Base-by-base conservation (phyloP, 2,113 vertebrate genomes). In the Sisor rabdophorus region DNA sequence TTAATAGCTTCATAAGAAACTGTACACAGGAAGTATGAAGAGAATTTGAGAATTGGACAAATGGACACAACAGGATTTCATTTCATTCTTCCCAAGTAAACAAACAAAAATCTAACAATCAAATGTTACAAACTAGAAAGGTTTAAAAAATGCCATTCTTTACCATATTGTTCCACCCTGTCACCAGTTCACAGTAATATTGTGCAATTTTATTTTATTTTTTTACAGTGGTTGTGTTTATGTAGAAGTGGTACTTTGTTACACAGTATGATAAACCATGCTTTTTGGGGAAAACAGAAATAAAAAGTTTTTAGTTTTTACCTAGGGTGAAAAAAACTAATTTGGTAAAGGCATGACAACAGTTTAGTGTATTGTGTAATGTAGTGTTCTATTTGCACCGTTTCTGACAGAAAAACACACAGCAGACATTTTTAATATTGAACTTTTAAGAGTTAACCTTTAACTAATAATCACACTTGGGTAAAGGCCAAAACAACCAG, bases 121-220 rank as follows among this genome's bases (percentile, higher is more conserved):
- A 40, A 53, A 68, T 63, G 52, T 30, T 28, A 69, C 64, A 63
- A n/a, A 65, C 24, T n/a, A 47, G 47, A 30, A 24, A 55, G 63
- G 79, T 48, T 53, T 73, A 76, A 17, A 53, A 60, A 65, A 68
- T 48, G 56, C 48, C 48, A 20, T 55, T 78, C 11, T 36, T 48
- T 47, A 76, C 44, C 64, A 40, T 65, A 55, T 56, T 79, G 58
- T 69, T 68, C 60, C 5, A 65, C 75, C 55, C 48, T 2, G 24
- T 72, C 76, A 58, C 40, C 55, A 56, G 26, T 64, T 48, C 24
- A 53, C 6, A 75, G 77, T 74, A 59, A 74, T 28, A 10, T 71
- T 75, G 84, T 75, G 78, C 79, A 78, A 77, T 30, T 65, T n/a
- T n/a, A n/a, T n/a, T n/a, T n/a, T 36, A 36, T 76, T 50, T 50